Evolutionary conservation across 2,797 vertebrate genomes (phyloP), one percentile per base, ranked within the genome.

Genomic region (Morus bassanus): DNA sequence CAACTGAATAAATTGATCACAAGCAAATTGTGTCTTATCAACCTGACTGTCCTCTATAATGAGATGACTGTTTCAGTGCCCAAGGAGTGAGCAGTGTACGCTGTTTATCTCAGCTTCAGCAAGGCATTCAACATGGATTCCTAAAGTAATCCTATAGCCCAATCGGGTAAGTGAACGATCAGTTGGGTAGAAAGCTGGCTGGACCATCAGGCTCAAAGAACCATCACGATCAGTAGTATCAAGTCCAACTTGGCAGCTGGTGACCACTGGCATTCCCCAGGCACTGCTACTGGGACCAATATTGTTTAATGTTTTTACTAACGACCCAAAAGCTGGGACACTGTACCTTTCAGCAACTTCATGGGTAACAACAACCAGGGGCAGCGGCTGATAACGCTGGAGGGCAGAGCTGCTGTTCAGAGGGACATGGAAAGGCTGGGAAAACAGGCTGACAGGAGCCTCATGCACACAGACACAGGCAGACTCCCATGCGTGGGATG

Each of bases 341-440:
- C 16, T 3, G 37, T 70, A 63, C 73, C 46, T 84, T 84, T 77
- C 73, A 74, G 69, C 35, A 92, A 2, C 35, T 35, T 89, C 21
- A 28, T 0, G 9, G 61, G 14, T 39, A 89, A 61, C 39, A n/a
- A 27, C 23, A n/a, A 59, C 22, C 0, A 43, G 0, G 5, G 28
- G 41, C 63, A 46, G 46, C 0, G 0, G 51, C 16, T 73, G 46
- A 61, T 27, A 43, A 43, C 0, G 4, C 39, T 43, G 56, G 21
- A 86, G 13, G 27, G 46, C 54, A 77, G 37, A 69, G 46, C 0
- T 69, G 28, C 72, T 85, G 9, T n/a, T 46, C 54, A 57, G 45
- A 86, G 6, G 12, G 25, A 74, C 15, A 8, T 17, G 5, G 51
- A 70, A 80, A 63, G 23, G 37, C 33, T 64, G 41, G 7, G n/a